A percentile compares a stretch with the other conserved stretches of the same genome.
Conservation (phyloP, 2,113 vertebrate species). For the Tragelaphus strepsiceros region DNA sequence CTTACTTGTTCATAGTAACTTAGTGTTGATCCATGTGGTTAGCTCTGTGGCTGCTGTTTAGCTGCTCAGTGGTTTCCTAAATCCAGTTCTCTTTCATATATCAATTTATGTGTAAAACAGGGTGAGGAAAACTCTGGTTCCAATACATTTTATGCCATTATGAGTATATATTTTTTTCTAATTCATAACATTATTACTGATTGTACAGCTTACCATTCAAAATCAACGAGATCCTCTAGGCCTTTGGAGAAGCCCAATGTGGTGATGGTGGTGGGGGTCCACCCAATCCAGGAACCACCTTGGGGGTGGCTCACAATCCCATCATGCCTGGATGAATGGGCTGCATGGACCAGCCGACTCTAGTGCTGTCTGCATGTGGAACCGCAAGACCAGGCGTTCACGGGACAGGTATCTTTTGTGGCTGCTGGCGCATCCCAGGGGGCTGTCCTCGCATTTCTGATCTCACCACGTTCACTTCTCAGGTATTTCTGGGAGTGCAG, state of each 20-base stretch:
- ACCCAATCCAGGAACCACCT: background rate
- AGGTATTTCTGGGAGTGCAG: background rate
- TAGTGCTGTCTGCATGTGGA: background rate
- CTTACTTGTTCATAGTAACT: background rate
- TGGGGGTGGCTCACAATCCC: background rate
- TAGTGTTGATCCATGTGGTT: no score
- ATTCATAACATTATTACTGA: background rate
- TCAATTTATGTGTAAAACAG: background rate
- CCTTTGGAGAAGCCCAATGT: background rate
- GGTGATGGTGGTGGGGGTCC: background rate
- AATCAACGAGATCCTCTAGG: background rate
- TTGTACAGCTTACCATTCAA: background rate
- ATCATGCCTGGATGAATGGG: background rate
- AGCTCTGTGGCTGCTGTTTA: background rate
- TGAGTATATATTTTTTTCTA: background rate
- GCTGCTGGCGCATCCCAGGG: background rate
- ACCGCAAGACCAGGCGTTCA: background rate
- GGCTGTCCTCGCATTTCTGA: background rate
- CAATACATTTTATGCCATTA: background rate
- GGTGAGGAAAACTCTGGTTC: background rate
- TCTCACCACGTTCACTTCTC: background rate
- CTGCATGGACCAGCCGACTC: background rate
- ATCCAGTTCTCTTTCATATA: background rate
- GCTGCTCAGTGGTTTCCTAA: background rate
- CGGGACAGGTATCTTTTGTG: background rate